Base-by-base conservation (phyloP, 53 echinoderm and acorn worm species). In the Paelopatides confundens region DNA sequence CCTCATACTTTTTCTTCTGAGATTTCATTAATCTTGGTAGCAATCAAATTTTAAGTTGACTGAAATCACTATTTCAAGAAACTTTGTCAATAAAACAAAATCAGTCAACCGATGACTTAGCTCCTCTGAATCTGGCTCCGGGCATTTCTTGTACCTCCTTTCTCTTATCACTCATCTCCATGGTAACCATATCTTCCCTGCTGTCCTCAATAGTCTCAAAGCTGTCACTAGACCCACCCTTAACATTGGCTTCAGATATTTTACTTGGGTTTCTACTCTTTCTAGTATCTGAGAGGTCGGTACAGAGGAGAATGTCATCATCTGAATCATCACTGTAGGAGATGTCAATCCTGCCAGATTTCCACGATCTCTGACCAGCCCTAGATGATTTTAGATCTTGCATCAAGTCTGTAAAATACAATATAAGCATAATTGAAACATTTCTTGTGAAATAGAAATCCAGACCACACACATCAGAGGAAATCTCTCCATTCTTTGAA, bases 151-250 rank as follows among this genome's bases (percentile, higher is more conserved):
- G 29, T 12, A 27, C 51, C 8, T 27, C 21, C 33, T 79, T 32
- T 26, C 8, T 21, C 26, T 37, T 1, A 39, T 46, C 40, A 46
- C 26, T 11, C 7, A n/a, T 74, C 37, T 46, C 74, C 74, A 74
- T 23, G 74, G 40, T 27, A 74, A 74, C 27, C 26, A 24, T 8
- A 30, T 53, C 79, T 32, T 79, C 79, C 21, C 51, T 53, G 31
- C 58, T 33, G 26, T 79, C 79, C 28, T 79, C 79, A 21, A 79
- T 79, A 8, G 79, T 53, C 51, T 79, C 79, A 79, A 79, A 79
- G 79, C 79, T 79, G 35, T 79, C 79, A 53, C 79, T 79, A 28
- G 79, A 79, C 52, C 79, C 79, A 79, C 53, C n/a, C 34, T 79
- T 50, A 17, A 48, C 18, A 27, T 39, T 79, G 29, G 30, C 53